Percentiles rank a stretch among this genome's conserved stretches.
These are phyloP conservation scores for Drosophila siamana DNA, from an alignment of 2,888 invertebrate species.

Conservation along the genomic window DNA sequence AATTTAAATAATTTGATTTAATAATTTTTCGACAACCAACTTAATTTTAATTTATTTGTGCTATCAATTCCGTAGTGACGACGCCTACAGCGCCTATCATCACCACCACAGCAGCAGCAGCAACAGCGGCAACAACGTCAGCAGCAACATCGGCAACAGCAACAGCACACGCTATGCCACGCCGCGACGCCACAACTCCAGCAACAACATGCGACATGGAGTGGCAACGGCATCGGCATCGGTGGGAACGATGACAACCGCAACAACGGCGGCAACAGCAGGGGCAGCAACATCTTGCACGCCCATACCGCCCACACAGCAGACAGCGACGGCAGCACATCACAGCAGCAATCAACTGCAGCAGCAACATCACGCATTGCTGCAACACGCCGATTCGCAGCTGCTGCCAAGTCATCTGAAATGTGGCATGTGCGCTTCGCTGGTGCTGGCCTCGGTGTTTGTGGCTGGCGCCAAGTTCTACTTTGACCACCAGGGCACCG, in stretches of 20 bases:
- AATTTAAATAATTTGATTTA: too few relatives aligned
- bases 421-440: slow-evolving; percentile 90
- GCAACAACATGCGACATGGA: slow-evolving; percentile 46
- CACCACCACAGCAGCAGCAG: slow-evolving; percentile 59
- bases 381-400: slow-evolving; percentile 76
- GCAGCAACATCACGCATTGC: slow-evolving; percentile 65
- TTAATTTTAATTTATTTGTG: too few relatives aligned
- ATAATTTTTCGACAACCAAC: too few relatives aligned
- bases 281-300: slow-evolving; percentile 41
- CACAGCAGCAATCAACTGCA: slow-evolving; percentile 70
- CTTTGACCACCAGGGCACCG: slow-evolving; percentile 88
- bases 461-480: slow-evolving; percentile 91
- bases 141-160: slow-evolving; percentile 51
- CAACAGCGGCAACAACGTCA: slow-evolving; percentile 34
- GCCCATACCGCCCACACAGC: slow-evolving; percentile 49
- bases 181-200: slow-evolving; percentile 41
- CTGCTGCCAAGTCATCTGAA: slow-evolving; percentile 87
- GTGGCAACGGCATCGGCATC: slow-evolving; percentile 45
- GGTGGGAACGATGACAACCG: slow-evolving; percentile 26
- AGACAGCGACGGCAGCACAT: slow-evolving; percentile 10
- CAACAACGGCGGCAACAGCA: slow-evolving; percentile 45
- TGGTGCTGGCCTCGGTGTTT: slow-evolving; percentile 89
- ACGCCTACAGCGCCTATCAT: slow-evolving; percentile 68
- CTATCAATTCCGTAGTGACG: slow-evolving; percentile 46
- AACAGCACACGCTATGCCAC: slow-evolving; percentile 50